Base-by-base conservation (phyloP, 2,888 invertebrate genomes). In the Tiliacea aurago region DNA sequence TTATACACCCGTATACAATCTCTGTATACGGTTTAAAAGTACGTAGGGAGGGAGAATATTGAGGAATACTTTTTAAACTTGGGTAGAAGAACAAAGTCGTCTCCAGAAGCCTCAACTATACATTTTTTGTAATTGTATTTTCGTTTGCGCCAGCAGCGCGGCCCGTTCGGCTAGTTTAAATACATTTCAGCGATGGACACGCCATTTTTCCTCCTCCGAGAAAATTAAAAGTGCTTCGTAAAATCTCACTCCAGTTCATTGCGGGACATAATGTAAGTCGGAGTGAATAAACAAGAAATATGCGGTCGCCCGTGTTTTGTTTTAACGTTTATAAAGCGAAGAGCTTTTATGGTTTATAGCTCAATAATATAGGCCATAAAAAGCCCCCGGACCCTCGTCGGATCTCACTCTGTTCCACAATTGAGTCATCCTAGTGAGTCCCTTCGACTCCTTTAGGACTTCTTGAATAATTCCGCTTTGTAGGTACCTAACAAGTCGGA, bases 301-400 rank as follows among this genome's bases (percentile, higher is more conserved):
- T 92, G 93, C 91, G 92, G 91, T 89, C 88, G 91, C 88, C 83
- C 83, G 90, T 92, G 92, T 93, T 94, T 94, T 94, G 93, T 94
- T 93, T 92, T 90, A 93, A 89, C 91, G 91, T 92, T 93, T 94
- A 94, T 92, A 93, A 93, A 93, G 76, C 91, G 92, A 90, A 89
- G 86, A 88, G 91, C 91, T 89, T 94, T 94, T 94, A 95, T 94
- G 93, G 94, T 94, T 95, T 95, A 95, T 94, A 87, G 93, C 93
- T 91, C 93, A 94, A 95, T 95, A 95, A 93, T 94, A 93, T 92
- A 90, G 94, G 87, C 88, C 93, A 90, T 95, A 94, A 95, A 94
- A 91, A 90, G 86, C 88, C 89, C 89, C 90, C 91, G 90, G 92
- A 90, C 92, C 91, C 90, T 90, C 91, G 90, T 86, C 85, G 90